A percentile compares a stretch with the other conserved stretches of the same genome.
Evolutionary conservation across 2,888 invertebrate species (phyloP).

Genomic region (Tortrix viridana): DNA sequence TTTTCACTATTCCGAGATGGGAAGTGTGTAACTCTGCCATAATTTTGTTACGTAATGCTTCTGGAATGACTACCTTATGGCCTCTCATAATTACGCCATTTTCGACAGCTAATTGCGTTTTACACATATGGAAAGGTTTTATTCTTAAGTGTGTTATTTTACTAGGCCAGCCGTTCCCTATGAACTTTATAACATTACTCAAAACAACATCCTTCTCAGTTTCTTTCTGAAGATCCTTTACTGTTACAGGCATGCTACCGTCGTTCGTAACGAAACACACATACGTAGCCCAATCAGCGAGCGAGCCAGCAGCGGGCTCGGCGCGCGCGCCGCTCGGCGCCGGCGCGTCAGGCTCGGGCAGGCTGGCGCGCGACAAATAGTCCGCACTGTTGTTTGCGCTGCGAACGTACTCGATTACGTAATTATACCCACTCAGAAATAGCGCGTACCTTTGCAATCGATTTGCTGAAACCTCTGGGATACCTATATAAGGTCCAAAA

Average conservation of each 20-base stretch:
- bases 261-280: slow-evolving; percentile 9
- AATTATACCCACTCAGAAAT: too few relatives aligned
- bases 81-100: slow-evolving; percentile 20
- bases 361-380: slow-evolving; percentile 6
- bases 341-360: not conserved
- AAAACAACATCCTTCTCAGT: too few relatives aligned
- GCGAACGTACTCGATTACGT: not conserved
- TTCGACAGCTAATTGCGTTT: slow-evolving; percentile 9
- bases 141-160: not conserved
- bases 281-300: slow-evolving; percentile 19
- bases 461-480: slow-evolving; percentile 17
- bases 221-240: not conserved
- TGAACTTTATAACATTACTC: not conserved
- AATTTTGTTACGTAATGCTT: not conserved
- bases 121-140: slow-evolving; percentile 4
- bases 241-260: slow-evolving; percentile 2
- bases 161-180: slow-evolving; percentile 15
- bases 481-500: slow-evolving; percentile 19
- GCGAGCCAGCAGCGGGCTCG: slow-evolving; percentile 3
- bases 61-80: slow-evolving; percentile 7
- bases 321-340: not conserved
- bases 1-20: slow-evolving; percentile 15
- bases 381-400: slow-evolving; percentile 10
- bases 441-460: too few relatives aligned
- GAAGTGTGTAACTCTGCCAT: slow-evolving; percentile 3